These are phyloP conservation scores for Caenorhabditis imperialis DNA, from an alignment of 2,888 invertebrate genomes.

Conservation along the genomic window DNA sequence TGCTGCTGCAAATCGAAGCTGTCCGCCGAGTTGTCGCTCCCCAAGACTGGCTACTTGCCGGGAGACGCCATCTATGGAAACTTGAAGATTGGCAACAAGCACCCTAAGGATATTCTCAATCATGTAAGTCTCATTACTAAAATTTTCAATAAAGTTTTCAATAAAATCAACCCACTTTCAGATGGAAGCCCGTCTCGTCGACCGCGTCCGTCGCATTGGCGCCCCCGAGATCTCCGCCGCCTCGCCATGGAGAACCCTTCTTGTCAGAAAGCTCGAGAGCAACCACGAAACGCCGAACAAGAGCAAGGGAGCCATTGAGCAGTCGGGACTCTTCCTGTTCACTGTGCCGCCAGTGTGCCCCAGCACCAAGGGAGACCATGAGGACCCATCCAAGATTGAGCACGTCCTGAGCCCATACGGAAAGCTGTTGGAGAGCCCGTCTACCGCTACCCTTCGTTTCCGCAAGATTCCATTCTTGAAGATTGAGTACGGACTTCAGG, in stretches of 20 bases:
- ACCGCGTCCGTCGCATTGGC: conserved; percentile 58
- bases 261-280: conserved; percentile 51
- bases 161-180: conserved; percentile 19
- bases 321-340: conserved; percentile 54
- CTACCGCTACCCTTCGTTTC: conserved; percentile 65
- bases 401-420: conserved; percentile 56
- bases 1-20: conserved; percentile 75
- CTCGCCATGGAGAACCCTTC: conserved; percentile 58
- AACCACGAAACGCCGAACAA: conserved; percentile 38
- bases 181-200: conserved; percentile 68
- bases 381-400: conserved; percentile 50
- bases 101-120: conserved; percentile 64
- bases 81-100: conserved; percentile 66
- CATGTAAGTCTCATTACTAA: conserved; percentile 41
- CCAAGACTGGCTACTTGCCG: conserved; percentile 72
- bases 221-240: conserved; percentile 58
- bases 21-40: conserved; percentile 67
- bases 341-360: conserved; percentile 64
- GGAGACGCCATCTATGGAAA: conserved; percentile 72
- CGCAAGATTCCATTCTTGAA: conserved; percentile 64
- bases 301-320: conserved; percentile 51
- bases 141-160: not conserved
- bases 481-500: conserved; percentile 67
- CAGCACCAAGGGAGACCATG: conserved; percentile 60
- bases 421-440: conserved; percentile 62